Base-by-base conservation (phyloP, 2,797 vertebrate species). In the Gallinago nigripennis region DNA sequence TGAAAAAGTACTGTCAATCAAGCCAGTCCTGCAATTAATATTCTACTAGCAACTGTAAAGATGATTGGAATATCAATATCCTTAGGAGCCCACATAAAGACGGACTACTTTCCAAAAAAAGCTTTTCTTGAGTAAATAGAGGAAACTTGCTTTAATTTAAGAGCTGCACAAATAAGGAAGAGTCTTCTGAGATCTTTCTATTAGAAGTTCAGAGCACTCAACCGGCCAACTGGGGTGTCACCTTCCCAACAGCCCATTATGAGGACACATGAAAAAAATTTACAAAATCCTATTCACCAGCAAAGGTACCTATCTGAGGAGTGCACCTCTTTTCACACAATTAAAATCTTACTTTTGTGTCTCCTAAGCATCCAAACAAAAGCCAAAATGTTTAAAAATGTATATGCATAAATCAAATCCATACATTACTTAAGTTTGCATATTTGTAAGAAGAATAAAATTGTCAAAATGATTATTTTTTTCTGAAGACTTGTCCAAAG, bases 1-100 rank as follows among this genome's bases (percentile, higher is more conserved):
- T 68, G 80, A 82, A 90, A 88, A 84, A 90, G 37, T 46, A 78
- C 41, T 82, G 65, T 64, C 16, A 92, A 92, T 85, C 85, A 91
- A 57, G 85, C 35, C 4, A 3, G 60, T 53, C 82, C 48, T 88
- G 78, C 46, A 70, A 85, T 82, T 80, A 82, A 56, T 58, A 58
- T 81, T 72, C 88, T 88, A 48, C 51, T 63, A 88, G 50, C 14
- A 54, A 77, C 37, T 12, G 24, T 48, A 90, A 86, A 24, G 37
- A 33, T 82, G 81, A 94, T 2, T 84, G 83, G 94, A 94, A 80
- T 60, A 90, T 25, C 91, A 94, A 68, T 72, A 82, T 21, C 37
- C 14, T 65, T 63, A 81, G 43, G 7, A 84, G 63, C 23, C 25
- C 57, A 77, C 43, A 80, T 35, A 84, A 90, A 90, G 73, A 82